These are phyloP conservation scores for Ostrea edulis DNA, from an alignment of 1,140 invertebrate genomes.

Conservation along the genomic window DNA sequence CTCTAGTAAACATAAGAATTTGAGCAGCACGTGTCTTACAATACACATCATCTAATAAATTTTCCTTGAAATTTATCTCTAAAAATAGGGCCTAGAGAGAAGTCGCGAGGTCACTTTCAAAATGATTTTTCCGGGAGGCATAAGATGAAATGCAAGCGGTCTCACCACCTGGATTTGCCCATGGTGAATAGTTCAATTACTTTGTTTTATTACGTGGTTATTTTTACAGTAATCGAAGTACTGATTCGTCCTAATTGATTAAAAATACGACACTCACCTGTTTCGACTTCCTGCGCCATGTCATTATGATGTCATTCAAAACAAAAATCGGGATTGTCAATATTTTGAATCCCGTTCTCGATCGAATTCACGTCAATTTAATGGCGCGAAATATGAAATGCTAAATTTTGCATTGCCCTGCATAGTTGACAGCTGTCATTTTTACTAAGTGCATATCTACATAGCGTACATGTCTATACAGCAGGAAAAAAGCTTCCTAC, in stretches of 20 bases:
- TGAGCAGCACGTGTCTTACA: neutral
- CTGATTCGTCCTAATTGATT: neutral
- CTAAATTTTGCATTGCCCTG: too few species aligned
- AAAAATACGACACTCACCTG: conserved; percentile 51
- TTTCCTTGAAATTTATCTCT: neutral
- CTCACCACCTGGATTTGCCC: neutral
- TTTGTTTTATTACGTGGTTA: neutral
- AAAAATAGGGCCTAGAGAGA: neutral
- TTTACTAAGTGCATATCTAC: too few species aligned
- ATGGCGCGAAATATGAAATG: neutral
- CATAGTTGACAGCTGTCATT: too few species aligned
- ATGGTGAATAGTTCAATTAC: neutral
- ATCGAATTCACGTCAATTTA: conserved; percentile 11
- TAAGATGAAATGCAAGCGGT: neutral
- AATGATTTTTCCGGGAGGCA: conserved; percentile 27
- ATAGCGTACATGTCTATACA: too few species aligned
- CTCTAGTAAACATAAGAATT: neutral
- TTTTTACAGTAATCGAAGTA: neutral
- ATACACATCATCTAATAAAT: neutral
- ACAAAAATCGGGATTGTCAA: conserved; percentile 36
- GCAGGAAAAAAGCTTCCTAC: too few species aligned
- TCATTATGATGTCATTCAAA: conserved; percentile 59
- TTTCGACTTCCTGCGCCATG: conserved; percentile 63
- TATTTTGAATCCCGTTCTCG: conserved; percentile 36
- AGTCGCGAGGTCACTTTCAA: conserved; percentile 37